These are phyloP conservation scores for Phyllostomus discolor DNA, from an alignment of 2,113 vertebrate species.

Conservation along the genomic window DNA sequence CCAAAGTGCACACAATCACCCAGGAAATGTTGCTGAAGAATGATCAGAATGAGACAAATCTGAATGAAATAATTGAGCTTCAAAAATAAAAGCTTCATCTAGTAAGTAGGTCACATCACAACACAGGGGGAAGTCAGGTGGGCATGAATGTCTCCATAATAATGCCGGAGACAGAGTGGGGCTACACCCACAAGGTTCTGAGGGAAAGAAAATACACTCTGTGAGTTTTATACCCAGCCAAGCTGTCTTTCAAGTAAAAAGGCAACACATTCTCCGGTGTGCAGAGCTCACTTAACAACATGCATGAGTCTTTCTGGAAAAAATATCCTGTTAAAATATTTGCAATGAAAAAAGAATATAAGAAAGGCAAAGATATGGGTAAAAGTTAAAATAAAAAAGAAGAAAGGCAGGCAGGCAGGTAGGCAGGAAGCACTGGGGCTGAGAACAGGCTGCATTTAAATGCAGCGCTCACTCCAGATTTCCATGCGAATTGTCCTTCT, in stretches of 20 bases:
- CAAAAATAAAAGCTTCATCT: not conserved
- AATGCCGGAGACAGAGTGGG: not conserved
- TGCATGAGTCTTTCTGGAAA: not conserved
- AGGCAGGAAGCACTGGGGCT: not conserved
- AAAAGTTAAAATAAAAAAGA: not conserved
- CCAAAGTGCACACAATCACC: not conserved
- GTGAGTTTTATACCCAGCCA: conserved; percentile 1
- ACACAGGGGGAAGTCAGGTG: not conserved
- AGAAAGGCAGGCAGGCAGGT: not conserved
- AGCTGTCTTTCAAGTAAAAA: not conserved
- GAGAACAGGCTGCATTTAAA: not conserved
- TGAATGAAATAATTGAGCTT: not conserved
- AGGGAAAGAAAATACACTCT: not conserved
- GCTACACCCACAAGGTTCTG: not conserved
- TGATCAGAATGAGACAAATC: not conserved
- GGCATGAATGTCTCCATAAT: not conserved
- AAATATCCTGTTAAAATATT: not conserved
- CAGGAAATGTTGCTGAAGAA: not conserved
- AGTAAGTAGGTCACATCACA: not conserved
- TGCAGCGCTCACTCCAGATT: not conserved
- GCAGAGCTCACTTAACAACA: not conserved
- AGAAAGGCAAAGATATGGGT: not conserved
- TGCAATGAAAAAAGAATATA: not conserved
- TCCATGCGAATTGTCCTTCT: not conserved
- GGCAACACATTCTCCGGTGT: not conserved